Percentiles rank a stretch among this genome's conserved stretches.
These are phyloP conservation scores for Entelurus aequoreus DNA, from an alignment of 2,113 vertebrate species.

Conservation along the genomic window DNA sequence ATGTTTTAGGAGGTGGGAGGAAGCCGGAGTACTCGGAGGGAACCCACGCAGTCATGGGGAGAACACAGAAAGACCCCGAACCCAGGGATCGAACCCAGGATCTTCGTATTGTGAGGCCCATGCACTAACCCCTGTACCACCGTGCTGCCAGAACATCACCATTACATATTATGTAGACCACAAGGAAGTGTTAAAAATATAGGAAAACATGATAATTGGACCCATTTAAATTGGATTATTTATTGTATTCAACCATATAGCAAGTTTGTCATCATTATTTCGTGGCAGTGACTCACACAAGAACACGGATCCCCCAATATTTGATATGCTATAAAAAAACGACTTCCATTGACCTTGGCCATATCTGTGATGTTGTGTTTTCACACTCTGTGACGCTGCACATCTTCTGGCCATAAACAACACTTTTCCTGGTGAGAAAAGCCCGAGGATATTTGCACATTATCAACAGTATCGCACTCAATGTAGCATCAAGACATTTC, in stretches of 20 bases:
- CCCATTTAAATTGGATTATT: no score
- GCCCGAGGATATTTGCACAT: constrained; percentile 8
- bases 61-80: no score
- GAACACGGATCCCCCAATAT: not conserved
- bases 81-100: no score
- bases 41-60: no score
- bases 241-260: not conserved
- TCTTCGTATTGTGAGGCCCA: no score
- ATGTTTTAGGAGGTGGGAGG: no score
- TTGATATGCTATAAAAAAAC: not conserved
- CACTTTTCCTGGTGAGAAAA: not conserved
- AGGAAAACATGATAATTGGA: no score
- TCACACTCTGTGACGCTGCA: constrained; percentile 9
- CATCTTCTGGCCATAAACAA: constrained; percentile 14
- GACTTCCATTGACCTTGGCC: not conserved
- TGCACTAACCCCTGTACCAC: no score
- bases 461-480: constrained; percentile 8
- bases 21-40: no score
- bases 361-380: constrained; percentile 1
- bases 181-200: no score
- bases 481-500: constrained; percentile 1
- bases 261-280: not conserved
- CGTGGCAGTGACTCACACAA: not conserved
- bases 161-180: no score
- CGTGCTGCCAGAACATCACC: no score